Percentiles rank a stretch among this genome's conserved stretches.
Conservation (phyloP, 2,113 vertebrate genomes). For the Seriola aureovittata region DNA sequence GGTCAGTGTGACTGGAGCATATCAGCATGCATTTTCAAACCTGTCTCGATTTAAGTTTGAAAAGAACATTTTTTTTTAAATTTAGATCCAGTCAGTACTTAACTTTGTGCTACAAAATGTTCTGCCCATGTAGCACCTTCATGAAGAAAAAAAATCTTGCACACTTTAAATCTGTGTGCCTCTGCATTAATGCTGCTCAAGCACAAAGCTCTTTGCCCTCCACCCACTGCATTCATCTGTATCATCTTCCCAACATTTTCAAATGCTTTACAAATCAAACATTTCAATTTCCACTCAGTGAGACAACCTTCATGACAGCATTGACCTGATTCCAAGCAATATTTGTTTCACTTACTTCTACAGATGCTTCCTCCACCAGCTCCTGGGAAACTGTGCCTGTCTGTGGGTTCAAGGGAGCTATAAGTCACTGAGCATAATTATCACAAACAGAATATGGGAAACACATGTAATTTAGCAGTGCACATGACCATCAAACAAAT, state of each 20-base stretch:
- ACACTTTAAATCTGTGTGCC: background rate
- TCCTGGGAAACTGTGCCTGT: background rate
- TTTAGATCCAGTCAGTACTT: no score
- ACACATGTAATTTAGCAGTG: background rate
- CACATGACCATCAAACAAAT: background rate
- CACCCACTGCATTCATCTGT: background rate
- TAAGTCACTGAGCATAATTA: background rate
- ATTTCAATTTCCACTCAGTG: background rate
- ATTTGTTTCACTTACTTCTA: background rate
- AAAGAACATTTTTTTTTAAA: background rate
- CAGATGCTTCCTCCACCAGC: background rate
- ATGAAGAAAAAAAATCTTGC: background rate
- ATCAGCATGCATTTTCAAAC: background rate
- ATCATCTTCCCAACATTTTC: background rate
- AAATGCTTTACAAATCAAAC: background rate
- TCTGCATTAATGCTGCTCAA: no score
- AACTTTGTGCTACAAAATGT: no score
- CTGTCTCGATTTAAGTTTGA: background rate
- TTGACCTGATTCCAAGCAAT: background rate
- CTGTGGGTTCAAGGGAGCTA: background rate
- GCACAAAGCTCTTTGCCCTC: background rate
- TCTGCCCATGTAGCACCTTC: background rate
- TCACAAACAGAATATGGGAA: background rate
- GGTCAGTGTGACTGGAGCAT: background rate
- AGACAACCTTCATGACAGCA: background rate